Conservation (phyloP, 2,797 vertebrate species). For the Pempheris klunzingeri region DNA sequence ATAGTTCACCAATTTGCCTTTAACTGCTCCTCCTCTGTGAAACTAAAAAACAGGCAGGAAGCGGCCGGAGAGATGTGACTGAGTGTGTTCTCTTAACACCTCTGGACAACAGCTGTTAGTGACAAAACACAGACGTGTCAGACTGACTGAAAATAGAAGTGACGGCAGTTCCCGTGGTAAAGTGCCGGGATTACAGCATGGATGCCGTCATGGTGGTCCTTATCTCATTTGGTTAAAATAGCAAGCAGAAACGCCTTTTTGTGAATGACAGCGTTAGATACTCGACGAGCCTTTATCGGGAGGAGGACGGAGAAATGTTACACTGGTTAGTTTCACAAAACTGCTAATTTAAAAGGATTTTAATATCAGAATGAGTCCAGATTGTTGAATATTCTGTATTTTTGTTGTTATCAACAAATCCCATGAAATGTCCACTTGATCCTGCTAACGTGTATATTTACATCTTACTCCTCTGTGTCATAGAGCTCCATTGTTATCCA, state of each 20-base stretch:
- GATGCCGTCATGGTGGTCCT: conserved; percentile 4
- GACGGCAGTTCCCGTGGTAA: conserved; percentile 24
- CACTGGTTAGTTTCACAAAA: not conserved
- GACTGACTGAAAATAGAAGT: conserved; percentile 59
- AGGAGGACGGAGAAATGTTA: not conserved
- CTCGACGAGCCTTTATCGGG: not conserved
- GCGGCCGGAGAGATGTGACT: not conserved
- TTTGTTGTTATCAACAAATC: not conserved
- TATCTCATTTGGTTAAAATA: conserved; percentile 59
- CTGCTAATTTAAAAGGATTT: not conserved
- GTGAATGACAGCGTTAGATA: not conserved
- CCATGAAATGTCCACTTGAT: not conserved
- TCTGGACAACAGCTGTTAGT: conserved; percentile 42
- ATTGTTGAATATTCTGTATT: not conserved
- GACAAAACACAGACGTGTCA: conserved; percentile 64
- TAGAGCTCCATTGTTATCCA: not conserved
- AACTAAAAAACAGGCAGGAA: conserved; percentile 8
- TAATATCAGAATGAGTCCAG: not conserved
- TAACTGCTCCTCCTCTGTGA: not conserved
- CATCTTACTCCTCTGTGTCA: not conserved
- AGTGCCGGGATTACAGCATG: conserved; percentile 21
- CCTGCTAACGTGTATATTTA: not conserved
- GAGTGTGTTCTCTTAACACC: conserved; percentile 37
- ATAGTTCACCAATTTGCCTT: no score
- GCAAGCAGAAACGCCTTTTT: not conserved